Conservation (phyloP, 2,797 vertebrate species). For the Anas bahamensis region DNA sequence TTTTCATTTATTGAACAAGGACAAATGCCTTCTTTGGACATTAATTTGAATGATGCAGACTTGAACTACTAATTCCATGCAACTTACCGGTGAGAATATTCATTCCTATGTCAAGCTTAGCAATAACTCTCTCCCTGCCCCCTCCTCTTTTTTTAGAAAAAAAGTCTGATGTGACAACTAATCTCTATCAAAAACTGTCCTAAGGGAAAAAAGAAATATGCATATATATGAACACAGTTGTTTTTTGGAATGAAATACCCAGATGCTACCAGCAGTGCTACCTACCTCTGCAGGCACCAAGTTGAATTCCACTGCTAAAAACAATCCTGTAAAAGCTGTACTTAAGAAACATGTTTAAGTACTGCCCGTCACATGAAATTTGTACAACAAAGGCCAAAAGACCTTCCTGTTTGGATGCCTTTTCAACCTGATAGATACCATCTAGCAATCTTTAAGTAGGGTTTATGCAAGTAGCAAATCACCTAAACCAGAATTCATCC, state of each 20-base stretch:
- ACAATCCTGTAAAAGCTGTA: not conserved
- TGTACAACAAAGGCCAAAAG: not conserved
- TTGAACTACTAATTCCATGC: not conserved
- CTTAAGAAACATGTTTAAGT: not conserved
- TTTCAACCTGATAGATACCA: not conserved
- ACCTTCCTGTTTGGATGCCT: not conserved
- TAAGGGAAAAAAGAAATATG: not conserved
- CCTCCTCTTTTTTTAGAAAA: too few species aligned
- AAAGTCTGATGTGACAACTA: not conserved
- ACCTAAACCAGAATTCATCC: not conserved
- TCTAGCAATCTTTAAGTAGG: not conserved
- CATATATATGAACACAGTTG: not conserved
- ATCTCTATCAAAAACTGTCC: not conserved
- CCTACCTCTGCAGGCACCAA: not conserved
- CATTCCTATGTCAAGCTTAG: not conserved
- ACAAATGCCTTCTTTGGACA: fast-evolving
- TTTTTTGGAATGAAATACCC: not conserved
- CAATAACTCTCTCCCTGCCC: not conserved
- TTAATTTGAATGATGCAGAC: not conserved
- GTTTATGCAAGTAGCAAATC: not conserved
- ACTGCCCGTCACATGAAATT: not conserved
- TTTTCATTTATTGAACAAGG: not conserved
- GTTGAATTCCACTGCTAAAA: not conserved
- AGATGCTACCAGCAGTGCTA: not conserved
- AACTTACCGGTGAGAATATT: not conserved